Conservation (phyloP, 1,140 invertebrate species). For the Spodoptera frugiperda region DNA sequence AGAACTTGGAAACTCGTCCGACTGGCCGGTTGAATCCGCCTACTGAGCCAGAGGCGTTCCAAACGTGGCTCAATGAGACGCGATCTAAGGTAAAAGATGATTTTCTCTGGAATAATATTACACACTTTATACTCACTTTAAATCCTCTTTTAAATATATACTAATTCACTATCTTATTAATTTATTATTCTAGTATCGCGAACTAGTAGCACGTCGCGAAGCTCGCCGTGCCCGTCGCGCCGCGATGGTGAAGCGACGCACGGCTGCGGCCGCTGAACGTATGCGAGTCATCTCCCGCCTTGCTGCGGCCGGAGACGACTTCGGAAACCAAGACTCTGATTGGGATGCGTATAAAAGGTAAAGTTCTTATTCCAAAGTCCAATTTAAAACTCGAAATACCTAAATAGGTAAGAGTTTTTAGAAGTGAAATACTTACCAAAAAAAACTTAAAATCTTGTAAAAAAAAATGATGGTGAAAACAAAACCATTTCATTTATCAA, state of each 20-base stretch:
- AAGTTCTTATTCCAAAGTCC: too few species aligned
- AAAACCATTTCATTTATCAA: too few species aligned
- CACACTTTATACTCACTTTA: too few species aligned
- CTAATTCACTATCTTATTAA: too few species aligned
- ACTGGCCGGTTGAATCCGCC: constrained; percentile 79
- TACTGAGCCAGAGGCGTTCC: constrained; percentile 88
- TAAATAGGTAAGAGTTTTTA: too few species aligned
- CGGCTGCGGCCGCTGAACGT: constrained; percentile 95
- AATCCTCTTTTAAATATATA: too few species aligned
- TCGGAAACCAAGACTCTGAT: constrained; percentile 96
- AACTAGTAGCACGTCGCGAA: constrained; percentile 67
- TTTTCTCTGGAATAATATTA: too few species aligned
- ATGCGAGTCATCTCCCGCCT: constrained; percentile 97
- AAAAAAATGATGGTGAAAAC: too few species aligned
- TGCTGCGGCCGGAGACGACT: constrained; percentile 94
- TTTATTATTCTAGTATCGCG: too few species aligned
- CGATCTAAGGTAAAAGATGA: constrained; percentile 86
- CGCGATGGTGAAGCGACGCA: constrained; percentile 95
- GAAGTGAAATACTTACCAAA: too few species aligned
- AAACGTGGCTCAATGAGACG: constrained; percentile 90
- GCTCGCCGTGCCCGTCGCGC: constrained; percentile 92
- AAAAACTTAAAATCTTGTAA: too few species aligned
- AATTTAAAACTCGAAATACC: too few species aligned
- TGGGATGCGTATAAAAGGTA: constrained; percentile 96
- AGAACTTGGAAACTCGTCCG: constrained; percentile 79